A percentile compares a stretch with the other conserved stretches of the same genome.
phyloP scores from a whole-genome alignment of 2,797 vertebrate genomes.

The Pitangus sulphuratus region DNA sequence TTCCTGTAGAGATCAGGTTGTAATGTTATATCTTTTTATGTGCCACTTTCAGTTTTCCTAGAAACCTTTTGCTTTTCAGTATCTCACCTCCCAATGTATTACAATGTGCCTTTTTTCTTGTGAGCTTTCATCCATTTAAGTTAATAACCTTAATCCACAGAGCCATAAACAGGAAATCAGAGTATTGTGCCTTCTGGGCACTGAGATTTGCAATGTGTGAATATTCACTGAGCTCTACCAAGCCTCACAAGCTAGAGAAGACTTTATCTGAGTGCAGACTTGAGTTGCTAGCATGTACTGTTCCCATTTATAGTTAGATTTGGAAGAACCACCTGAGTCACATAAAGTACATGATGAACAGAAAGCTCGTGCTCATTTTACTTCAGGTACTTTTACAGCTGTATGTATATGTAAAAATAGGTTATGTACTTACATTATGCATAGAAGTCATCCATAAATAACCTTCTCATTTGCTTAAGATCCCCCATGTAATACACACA shows the following conservation, averaged over 20 bases:
- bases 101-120: neutral
- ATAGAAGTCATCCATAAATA: conserved; percentile 52
- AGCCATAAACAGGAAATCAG: neutral
- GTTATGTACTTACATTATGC: conserved; percentile 32
- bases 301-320: neutral
- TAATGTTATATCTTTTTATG: neutral
- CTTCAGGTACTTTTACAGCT: neutral
- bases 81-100: neutral
- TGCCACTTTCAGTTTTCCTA: neutral
- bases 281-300: neutral
- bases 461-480: neutral
- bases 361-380: neutral
- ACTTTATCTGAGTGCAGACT: neutral
- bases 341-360: neutral
- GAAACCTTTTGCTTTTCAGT: neutral
- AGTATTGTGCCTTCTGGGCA: neutral
- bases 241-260: neutral
- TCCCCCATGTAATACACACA: neutral
- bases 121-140: neutral
- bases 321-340: neutral
- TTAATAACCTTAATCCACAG: neutral
- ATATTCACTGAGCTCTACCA: neutral
- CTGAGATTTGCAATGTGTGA: neutral
- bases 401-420: conserved; percentile 44
- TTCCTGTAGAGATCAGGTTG: neutral